Conservation (phyloP, 1,140 invertebrate species). For the Magallana angulata region DNA sequence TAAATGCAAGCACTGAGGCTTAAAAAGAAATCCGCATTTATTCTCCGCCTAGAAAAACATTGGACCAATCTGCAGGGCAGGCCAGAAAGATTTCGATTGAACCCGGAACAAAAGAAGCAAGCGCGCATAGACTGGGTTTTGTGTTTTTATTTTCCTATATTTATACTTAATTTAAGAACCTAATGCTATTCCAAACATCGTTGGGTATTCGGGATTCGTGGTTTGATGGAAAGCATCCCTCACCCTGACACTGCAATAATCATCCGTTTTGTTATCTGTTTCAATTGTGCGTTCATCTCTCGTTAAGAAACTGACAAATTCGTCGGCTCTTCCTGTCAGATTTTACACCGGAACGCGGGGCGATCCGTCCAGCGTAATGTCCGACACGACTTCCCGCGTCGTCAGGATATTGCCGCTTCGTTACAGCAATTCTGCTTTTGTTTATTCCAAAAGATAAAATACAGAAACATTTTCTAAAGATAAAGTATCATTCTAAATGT, state of each 20-base stretch:
- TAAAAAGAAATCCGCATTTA: conserved; percentile 9
- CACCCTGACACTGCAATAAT: background rate
- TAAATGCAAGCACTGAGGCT: conserved; percentile 5
- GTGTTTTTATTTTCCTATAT: conserved; percentile 48
- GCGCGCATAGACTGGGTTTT: conserved; percentile 17
- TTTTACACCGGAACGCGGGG: background rate
- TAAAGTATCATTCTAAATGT: no score
- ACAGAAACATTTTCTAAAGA: no score
- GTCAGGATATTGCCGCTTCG: no score
- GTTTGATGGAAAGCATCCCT: background rate
- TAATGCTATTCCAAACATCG: conserved; percentile 49
- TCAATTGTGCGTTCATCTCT: background rate
- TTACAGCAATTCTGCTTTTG: no score
- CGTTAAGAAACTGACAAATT: conserved; percentile 20
- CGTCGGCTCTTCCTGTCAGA: conserved; percentile 8
- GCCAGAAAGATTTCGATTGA: conserved; percentile 23
- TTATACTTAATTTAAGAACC: conserved; percentile 48
- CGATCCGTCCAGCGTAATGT: no score
- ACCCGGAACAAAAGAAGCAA: conserved; percentile 24
- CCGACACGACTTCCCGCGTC: no score
- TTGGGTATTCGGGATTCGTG: conserved; percentile 37
- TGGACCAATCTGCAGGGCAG: background rate
- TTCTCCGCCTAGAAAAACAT: conserved; percentile 32
- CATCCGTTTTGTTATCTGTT: conserved; percentile 26
- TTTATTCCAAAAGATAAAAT: no score